Conservation (phyloP, 2,113 vertebrate genomes). For the Nothobranchius kuhntae region DNA sequence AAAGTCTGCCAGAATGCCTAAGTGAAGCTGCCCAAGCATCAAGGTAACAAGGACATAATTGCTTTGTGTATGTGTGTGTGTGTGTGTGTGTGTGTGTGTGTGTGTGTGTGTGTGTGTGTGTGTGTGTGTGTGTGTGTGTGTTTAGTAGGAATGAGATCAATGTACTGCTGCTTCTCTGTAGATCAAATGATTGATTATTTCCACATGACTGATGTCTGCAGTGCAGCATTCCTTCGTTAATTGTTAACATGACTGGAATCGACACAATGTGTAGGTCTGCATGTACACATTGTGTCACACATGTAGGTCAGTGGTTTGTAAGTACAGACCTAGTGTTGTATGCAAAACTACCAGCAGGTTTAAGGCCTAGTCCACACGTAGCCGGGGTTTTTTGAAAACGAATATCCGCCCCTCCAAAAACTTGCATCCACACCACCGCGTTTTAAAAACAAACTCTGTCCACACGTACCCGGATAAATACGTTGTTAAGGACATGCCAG, state of each 20-base stretch:
- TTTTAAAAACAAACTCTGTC: no score
- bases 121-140: not conserved
- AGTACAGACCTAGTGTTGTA: not conserved
- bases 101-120: constrained; percentile 1
- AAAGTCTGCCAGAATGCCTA: not conserved
- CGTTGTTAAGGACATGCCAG: no score
- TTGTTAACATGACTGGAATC: constrained; percentile 52
- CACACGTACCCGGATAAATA: no score
- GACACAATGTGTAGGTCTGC: not conserved
- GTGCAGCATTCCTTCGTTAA: constrained; percentile 50
- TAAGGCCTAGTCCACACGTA: no score
- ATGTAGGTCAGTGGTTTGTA: not conserved
- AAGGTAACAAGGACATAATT: constrained; percentile 1
- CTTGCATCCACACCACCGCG: no score
- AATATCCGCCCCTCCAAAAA: no score
- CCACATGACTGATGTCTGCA: constrained; percentile 48
- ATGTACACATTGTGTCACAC: not conserved
- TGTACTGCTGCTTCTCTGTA: constrained; percentile 1
- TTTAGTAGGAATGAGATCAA: not conserved
- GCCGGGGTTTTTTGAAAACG: no score
- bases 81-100: no score
- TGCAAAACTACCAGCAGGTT: no score
- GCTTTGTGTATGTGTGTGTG: not conserved
- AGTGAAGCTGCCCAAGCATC: not conserved
- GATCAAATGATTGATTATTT: constrained; percentile 42